Evolutionary conservation across 2,888 invertebrate genomes (phyloP).

Genomic region (Dione juno): DNA sequence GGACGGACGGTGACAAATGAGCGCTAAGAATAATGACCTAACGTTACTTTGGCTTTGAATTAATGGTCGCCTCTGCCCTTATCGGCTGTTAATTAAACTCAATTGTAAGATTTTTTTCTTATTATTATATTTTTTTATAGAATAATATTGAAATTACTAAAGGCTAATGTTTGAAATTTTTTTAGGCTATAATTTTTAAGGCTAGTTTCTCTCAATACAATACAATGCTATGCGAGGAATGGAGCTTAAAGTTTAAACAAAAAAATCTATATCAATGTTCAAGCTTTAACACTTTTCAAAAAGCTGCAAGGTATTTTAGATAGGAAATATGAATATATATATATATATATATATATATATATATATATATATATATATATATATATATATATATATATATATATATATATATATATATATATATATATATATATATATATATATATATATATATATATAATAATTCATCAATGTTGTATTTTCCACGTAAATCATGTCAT

Average conservation of each 20-base stretch:
- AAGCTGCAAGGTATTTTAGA: too few species aligned
- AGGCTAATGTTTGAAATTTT: neutral
- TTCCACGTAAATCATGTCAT: constrained; percentile 3
- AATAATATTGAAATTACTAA: neutral
- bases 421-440: neutral
- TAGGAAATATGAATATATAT: too few species aligned
- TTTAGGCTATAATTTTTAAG: too few species aligned
- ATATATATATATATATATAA: neutral
- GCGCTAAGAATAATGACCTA: constrained; percentile 57
- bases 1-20: constrained; percentile 65
- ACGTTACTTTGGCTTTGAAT: constrained; percentile 63
- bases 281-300: too few species aligned
- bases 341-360: neutral
- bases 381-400: neutral
- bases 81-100: constrained; percentile 52
- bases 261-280: too few species aligned
- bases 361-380: neutral
- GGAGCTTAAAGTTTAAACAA: neutral
- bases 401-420: neutral
- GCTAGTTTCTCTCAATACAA: too few species aligned
- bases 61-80: constrained; percentile 59
- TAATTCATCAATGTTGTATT: constrained; percentile 19
- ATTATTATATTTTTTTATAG: neutral
- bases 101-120: constrained; percentile 22
- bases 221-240: too few species aligned